Base-by-base conservation (phyloP, 2,888 invertebrate genomes). In the Diloba caeruleocephala region DNA sequence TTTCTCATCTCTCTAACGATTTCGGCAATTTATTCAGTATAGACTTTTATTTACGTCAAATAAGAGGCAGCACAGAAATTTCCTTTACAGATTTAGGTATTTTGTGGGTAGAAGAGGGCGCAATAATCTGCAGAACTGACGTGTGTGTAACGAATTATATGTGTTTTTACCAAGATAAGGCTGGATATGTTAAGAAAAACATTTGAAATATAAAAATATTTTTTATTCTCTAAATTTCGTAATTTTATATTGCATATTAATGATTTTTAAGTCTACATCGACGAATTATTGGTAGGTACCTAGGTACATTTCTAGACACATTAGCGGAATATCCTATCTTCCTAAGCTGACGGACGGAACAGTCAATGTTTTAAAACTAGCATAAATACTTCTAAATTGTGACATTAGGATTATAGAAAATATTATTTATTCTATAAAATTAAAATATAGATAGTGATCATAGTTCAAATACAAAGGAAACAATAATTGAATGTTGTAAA, bases 171-270 rank as follows among this genome's bases (percentile, higher is more conserved):
- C n/a, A n/a, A n/a, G n/a, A n/a, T n/a, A n/a, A n/a, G n/a, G n/a
- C n/a, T n/a, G n/a, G n/a, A n/a, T n/a, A 26, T n/a, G 7, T 0
- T 21, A 64, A 52, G 45, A 36, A 55, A 60, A 54, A 58, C 19
- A 8, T 44, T 28, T n/a, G 7, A 9, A 10, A 5, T 17, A 52
- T 32, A 55, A 72, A 56, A 56, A 46, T 42, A 57, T 39, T 60
- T 5, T 70, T 73, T 63, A 71, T 70, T 71, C 34, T 52, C 36
- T 70, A 53, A 50, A 44, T 63, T 56, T 54, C 56, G 6, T 70
- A 52, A 44, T 29, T 54, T 45, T 62, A 63, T 59, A 63, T 67
- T 71, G 69, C 57, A 52, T 58, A 52, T 52, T 42, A 38, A 46
- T 48, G 28, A 10, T 31, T 21, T 33, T 33, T 33, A 50, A 36